Base-by-base conservation (phyloP, 1,140 invertebrate genomes). In the Bombus sylvicola region DNA sequence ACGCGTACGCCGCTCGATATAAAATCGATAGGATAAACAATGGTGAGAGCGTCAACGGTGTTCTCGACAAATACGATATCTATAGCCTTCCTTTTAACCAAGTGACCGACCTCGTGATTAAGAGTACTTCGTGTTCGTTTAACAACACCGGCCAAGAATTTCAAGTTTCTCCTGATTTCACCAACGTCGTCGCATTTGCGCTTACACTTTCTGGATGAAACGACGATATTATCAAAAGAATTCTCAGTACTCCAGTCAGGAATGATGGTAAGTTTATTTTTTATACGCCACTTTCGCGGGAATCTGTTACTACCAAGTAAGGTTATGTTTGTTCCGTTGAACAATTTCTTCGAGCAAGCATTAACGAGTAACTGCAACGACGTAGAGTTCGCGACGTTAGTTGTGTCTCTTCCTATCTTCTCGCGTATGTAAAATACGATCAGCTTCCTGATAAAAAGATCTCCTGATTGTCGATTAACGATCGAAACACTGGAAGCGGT, bases 61-160 rank as follows among this genome's bases (percentile, higher is more conserved):
- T 76, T n/a, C 39, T 75, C 59, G 41, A 66, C 9, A 39, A 75
- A n/a, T 62, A 37, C 28, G 9, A 8, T 62, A 68, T 31, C 34
- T 47, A 73, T 34, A 5, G 53, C 9, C 13, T 37, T 28, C 31
- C 15, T 53, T 6, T 25, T 59, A 18, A 39, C 31, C 43, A n/a
- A 18, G 6, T 2, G n/a, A 2, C 6, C 47, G 34, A 37, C 28
- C 22, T n/a, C n/a, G 28, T 15, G 39, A 47, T 57, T 25, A 31
- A 53, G 2, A 37, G 15, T 76, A 18, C 41, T 25, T 34, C 68
- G 71, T 8, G 28, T 8, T 22, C 15, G 71, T 73, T 73, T 9
- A 72, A 72, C 71, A 22, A 73, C 71, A 73, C 71, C 53, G 53
- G 5, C 59, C n/a, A 13, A 37, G 53, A 76, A 78, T 37, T 43